Conservation (phyloP, 1,140 invertebrate genomes). For the Gonioctena quinquepunctata region DNA sequence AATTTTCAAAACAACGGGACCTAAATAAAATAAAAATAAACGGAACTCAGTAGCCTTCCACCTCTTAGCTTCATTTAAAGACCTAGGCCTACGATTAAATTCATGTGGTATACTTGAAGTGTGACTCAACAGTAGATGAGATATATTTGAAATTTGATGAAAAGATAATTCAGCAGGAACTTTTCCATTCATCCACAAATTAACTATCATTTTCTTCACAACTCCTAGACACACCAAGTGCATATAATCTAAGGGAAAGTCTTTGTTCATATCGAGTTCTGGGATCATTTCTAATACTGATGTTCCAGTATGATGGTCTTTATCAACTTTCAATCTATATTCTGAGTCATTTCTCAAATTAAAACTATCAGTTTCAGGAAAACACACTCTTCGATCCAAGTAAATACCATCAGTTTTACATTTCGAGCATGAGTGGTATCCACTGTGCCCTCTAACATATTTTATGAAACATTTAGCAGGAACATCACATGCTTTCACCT, state of each 20-base stretch:
- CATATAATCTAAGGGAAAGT: conserved; percentile 13
- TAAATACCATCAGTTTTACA: not conserved
- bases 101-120: conserved; percentile 46
- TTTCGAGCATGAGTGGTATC: not conserved
- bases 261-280: conserved; percentile 1
- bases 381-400: not conserved
- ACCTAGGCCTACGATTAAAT: conserved; percentile 54
- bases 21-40: conserved; percentile 58
- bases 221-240: conserved; percentile 6
- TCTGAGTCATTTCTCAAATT: conserved; percentile 1
- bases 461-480: no score
- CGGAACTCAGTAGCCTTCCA: conserved; percentile 60
- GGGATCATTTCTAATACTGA: not conserved
- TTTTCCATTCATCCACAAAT: not conserved
- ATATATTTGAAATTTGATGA: not conserved
- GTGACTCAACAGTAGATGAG: not conserved
- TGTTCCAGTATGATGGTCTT: not conserved
- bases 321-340: not conserved
- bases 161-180: no score
- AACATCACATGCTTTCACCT: not conserved
- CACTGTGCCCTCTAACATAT: not conserved
- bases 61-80: conserved; percentile 47
- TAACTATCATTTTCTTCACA: conserved; percentile 2
- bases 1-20: conserved; percentile 50
- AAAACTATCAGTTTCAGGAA: not conserved